Evolutionary conservation across 2,797 vertebrate species (phyloP).

Genomic region (Paramormyrops hopkinsi): DNA sequence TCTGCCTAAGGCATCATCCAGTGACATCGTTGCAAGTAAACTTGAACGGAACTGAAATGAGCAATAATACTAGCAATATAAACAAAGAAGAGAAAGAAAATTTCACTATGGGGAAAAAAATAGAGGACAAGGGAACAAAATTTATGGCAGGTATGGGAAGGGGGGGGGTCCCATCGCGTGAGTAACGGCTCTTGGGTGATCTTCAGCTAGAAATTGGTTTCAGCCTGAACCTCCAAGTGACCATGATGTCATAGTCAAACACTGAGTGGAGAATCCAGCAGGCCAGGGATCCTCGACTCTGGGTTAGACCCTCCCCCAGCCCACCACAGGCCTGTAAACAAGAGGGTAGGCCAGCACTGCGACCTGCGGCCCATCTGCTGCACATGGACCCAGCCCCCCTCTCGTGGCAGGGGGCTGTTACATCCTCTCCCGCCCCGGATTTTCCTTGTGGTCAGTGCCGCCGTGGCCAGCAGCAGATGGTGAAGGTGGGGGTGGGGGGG

Average conservation of each 20-base stretch:
- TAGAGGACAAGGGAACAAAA: not conserved
- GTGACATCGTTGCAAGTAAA: not conserved
- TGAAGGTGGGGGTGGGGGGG: slow-evolving; percentile 44
- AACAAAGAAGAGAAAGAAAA: not conserved
- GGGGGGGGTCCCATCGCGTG: not conserved
- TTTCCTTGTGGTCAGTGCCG: not conserved
- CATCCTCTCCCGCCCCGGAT: slow-evolving; percentile 48
- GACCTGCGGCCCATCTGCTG: not conserved
- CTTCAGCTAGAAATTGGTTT: not conserved
- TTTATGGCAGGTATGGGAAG: not conserved
- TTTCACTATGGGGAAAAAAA: not conserved
- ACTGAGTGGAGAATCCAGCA: not conserved
- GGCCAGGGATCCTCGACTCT: not conserved
- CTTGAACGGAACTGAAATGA: not conserved
- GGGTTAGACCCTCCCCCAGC: not conserved
- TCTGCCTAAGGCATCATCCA: not conserved
- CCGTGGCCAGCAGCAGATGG: slow-evolving; percentile 32
- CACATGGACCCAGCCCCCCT: slow-evolving; percentile 22
- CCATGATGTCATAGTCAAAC: not conserved
- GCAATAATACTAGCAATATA: not conserved
- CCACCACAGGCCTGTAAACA: not conserved
- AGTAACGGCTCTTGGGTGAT: not conserved
- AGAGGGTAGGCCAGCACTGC: not conserved
- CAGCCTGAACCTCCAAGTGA: not conserved
- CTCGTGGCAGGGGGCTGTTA: slow-evolving; percentile 48